phyloP scores from a whole-genome alignment of 2,888 invertebrate species.

The Nymphalis polychloros region DNA sequence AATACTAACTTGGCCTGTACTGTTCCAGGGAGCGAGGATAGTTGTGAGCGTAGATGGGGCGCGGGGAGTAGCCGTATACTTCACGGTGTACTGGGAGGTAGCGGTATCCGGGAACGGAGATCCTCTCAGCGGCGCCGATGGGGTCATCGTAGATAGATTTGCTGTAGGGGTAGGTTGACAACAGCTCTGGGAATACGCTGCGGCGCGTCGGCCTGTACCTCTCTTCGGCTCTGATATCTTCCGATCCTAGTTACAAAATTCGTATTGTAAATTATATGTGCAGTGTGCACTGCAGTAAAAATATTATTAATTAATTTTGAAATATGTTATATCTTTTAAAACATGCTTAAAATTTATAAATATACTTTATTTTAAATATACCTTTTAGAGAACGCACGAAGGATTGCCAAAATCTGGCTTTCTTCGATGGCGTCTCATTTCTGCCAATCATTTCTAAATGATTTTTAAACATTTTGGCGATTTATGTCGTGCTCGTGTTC shows the following conservation, averaged over 20 bases:
- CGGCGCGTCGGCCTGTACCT: constrained; percentile 86
- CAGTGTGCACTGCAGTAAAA: too few species aligned
- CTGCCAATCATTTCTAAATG: constrained; percentile 97
- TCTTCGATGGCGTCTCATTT: constrained; percentile 94
- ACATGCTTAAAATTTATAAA: background rate
- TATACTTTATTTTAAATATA: constrained; percentile 60
- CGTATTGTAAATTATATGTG: background rate
- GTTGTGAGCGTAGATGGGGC: constrained; percentile 93
- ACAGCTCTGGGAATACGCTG: constrained; percentile 89
- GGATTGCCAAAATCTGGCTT: constrained; percentile 97
- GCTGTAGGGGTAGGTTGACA: constrained; percentile 87
- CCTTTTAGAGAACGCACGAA: constrained; percentile 96
- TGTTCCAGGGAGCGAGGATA: constrained; percentile 87
- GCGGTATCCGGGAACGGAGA: constrained; percentile 93
- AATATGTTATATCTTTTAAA: background rate
- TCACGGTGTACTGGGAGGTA: constrained; percentile 95
- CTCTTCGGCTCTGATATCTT: constrained; percentile 95
- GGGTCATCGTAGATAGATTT: constrained; percentile 95
- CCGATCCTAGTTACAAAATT: constrained; percentile 83
- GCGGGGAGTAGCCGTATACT: constrained; percentile 93
- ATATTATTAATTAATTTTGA: background rate
- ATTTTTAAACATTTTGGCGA: constrained; percentile 92
- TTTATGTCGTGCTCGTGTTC: constrained; percentile 90
- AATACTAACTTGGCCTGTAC: constrained; percentile 92
- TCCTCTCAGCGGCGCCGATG: constrained; percentile 89